Evolutionary conservation across 2,888 invertebrate species (phyloP).

Genomic region (Epirrita christyi): DNA sequence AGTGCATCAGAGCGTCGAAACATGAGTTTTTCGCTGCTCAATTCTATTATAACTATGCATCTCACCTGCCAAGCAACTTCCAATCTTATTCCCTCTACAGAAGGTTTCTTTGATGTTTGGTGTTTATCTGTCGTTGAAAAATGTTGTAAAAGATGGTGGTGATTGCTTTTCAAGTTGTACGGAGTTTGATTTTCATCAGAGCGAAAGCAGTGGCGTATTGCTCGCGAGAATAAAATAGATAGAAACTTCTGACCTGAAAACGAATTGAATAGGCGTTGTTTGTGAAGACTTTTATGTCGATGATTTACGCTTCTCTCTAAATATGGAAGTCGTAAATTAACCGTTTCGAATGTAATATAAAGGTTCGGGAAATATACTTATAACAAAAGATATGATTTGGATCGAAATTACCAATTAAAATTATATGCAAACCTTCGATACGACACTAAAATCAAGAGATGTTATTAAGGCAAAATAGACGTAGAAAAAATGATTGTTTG

Average conservation of each 20-base stretch:
- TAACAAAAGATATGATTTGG: too few species aligned
- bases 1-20: constrained; percentile 56
- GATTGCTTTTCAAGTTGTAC: constrained; percentile 63
- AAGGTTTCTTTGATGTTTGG: constrained; percentile 43
- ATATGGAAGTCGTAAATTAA: not conserved
- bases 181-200: constrained; percentile 67
- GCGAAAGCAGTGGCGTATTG: constrained; percentile 67
- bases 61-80: constrained; percentile 34
- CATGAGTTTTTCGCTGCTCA: constrained; percentile 52
- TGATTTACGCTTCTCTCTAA: constrained; percentile 16
- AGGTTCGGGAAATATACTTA: too few species aligned
- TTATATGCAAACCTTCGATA: too few species aligned
- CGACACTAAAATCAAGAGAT: too few species aligned
- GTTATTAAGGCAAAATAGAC: too few species aligned
- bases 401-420: too few species aligned
- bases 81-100: constrained; percentile 39
- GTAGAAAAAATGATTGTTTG: too few species aligned
- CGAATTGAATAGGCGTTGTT: constrained; percentile 26
- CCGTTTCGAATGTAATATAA: too few species aligned
- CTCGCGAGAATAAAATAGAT: constrained; percentile 43
- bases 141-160: constrained; percentile 42
- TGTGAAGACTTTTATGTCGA: constrained; percentile 20
- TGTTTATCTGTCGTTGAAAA: too few species aligned
- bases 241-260: constrained; percentile 25
- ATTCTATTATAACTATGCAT: constrained; percentile 48